Conservation (phyloP, 2,888 invertebrate genomes). For the Biston stratarius region DNA sequence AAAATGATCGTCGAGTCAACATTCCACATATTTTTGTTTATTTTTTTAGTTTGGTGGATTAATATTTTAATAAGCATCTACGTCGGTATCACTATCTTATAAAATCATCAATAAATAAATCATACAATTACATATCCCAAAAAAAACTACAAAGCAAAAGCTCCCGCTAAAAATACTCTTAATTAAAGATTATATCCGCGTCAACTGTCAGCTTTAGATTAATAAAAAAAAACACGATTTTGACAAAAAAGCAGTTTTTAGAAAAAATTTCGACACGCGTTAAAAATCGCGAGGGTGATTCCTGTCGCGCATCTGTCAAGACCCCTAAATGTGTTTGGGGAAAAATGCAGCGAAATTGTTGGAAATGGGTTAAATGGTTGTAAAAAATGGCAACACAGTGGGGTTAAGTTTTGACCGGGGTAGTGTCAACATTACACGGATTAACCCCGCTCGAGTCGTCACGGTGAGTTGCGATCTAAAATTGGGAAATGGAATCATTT, state of each 20-base stretch:
- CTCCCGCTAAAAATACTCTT: conserved; percentile 76
- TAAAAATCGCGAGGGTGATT: conserved; percentile 76
- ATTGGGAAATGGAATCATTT: conserved; percentile 44
- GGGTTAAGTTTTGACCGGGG: conserved; percentile 60
- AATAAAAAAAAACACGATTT: conserved; percentile 60
- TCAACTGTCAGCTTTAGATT: conserved; percentile 85
- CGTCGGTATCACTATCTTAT: conserved; percentile 13
- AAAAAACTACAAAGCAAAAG: conserved; percentile 52
- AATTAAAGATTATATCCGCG: conserved; percentile 86
- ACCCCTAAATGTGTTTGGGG: conserved; percentile 58
- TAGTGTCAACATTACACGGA: conserved; percentile 59
- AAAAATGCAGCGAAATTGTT: conserved; percentile 75
- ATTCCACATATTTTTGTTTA: too few relatives aligned
- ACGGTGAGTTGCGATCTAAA: conserved; percentile 59
- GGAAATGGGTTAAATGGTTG: conserved; percentile 83
- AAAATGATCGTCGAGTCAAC: too few relatives aligned
- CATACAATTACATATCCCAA: conserved; percentile 64
- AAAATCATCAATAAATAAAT: conserved; percentile 72
- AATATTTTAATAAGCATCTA: too few relatives aligned
- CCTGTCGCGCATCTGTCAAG: conserved; percentile 76
- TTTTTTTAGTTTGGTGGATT: too few relatives aligned
- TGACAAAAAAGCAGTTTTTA: conserved; percentile 67
- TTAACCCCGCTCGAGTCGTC: conserved; percentile 62
- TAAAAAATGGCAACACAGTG: conserved; percentile 75
- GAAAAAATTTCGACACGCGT: conserved; percentile 77